Percentiles rank a stretch among this genome's conserved stretches.
Evolutionary conservation across 2,888 invertebrate species (phyloP).

Genomic region (Epistrophe eligans): DNA sequence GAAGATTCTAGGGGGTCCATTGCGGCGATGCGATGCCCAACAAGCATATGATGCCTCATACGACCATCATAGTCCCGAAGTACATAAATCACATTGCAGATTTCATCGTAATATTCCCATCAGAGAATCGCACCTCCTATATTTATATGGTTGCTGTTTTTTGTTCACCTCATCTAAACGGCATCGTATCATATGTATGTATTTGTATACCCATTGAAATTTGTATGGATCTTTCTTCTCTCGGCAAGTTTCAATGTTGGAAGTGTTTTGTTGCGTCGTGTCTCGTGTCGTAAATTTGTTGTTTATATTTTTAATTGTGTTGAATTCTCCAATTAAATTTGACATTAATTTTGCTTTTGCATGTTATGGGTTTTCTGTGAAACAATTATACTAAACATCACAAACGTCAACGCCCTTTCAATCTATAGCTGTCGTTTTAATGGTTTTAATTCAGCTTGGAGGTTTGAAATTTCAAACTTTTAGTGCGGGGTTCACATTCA

Average conservation of each 20-base stretch:
- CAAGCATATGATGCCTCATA: neutral
- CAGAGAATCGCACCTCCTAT: neutral
- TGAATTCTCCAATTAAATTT: constrained; percentile 12
- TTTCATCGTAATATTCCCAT: constrained; percentile 23
- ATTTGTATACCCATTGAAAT: neutral
- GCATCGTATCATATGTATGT: neutral
- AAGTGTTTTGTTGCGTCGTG: neutral
- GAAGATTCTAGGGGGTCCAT: constrained; percentile 6
- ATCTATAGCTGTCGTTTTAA: constrained; percentile 6
- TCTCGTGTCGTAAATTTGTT: neutral
- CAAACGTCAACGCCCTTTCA: constrained; percentile 39
- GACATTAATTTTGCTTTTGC: constrained; percentile 6
- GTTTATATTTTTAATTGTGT: constrained; percentile 4
- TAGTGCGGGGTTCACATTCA: neutral
- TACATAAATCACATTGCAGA: constrained; percentile 26
- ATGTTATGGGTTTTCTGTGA: constrained; percentile 23
- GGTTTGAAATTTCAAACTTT: neutral
- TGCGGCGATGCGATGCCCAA: neutral
- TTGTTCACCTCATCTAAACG: constrained; percentile 16
- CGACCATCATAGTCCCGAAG: neutral
- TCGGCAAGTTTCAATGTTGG: neutral
- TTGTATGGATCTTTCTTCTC: constrained; percentile 2
- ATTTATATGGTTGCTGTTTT: neutral
- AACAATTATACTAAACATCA: constrained; percentile 40
- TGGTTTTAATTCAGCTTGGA: neutral